Evolutionary conservation across 2,888 invertebrate species (phyloP), one percentile per base, ranked within the genome.

Genomic region (Parochlus steinenii): DNA sequence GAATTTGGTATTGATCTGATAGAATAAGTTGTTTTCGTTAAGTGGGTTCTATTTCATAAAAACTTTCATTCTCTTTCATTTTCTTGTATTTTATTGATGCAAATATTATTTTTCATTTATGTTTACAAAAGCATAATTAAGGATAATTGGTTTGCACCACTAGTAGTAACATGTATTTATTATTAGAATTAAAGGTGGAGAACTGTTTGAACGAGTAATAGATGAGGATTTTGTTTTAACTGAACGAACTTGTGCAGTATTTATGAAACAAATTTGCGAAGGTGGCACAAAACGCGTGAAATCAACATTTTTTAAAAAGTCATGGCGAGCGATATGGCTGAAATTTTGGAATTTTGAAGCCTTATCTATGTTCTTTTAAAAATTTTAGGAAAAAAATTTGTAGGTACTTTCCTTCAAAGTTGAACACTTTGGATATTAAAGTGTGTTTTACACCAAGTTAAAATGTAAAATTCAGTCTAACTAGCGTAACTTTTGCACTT

Each of bases 151-250:
- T 24, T 11, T 15, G 19, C 18, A 14, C 31, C 25, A 25, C 6
- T 26, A 14, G 8, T 15, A 31, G 32, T 24, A 19, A 35, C 35
- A 39, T 34, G 7, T 12, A 30, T 26, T 39, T 39, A 44, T 39
- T 65, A 69, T 30, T 65, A 93, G 93, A 46, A 87, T 95, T 45
- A 76, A 80, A 48, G 93, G 93, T 4, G 93, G 93, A 1, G 93
- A 95, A 59, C 61, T 95, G 37, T 95, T 95, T 56, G 93, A 95
- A 55, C 67, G 93, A 33, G 90, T 95, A 17, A 92, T 93, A 42
- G 89, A 89, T 50, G 93, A 95, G 46, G 89, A 90, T 57, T 95
- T 92, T 55, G 72, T 92, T 38, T 63, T 95, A 44, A 93, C 93
- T 1, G 95, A 95, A 60, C 74, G 81, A 44, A 83, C 89, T 6